phyloP scores from a whole-genome alignment of 2,113 vertebrate species.

The Numida meleagris region DNA sequence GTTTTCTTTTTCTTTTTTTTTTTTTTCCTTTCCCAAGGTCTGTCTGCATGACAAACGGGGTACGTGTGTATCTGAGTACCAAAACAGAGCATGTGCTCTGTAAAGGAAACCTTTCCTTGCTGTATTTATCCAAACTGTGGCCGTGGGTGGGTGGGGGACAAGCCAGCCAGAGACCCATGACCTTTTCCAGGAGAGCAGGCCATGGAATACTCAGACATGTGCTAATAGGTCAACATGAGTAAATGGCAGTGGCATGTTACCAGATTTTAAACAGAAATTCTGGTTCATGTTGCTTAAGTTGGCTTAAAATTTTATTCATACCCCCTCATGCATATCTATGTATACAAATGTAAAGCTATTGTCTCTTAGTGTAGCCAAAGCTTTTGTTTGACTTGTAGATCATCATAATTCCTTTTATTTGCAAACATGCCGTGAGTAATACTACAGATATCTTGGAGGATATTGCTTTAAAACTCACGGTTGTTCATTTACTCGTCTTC shows the following conservation, averaged over 20 bases:
- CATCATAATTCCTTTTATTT: background rate
- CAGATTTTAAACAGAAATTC: background rate
- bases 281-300: background rate
- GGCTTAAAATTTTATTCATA: background rate
- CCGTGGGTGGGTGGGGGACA: background rate
- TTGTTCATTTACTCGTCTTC: background rate
- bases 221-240: background rate
- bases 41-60: constrained; percentile 18
- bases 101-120: constrained; percentile 33
- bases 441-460: background rate
- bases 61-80: background rate
- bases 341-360: background rate
- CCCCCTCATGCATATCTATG: accelerated
- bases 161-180: background rate
- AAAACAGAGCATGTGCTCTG: background rate
- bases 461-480: constrained; percentile 14
- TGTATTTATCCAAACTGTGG: background rate
- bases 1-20: background rate
- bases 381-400: background rate
- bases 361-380: background rate
- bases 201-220: background rate
- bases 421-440: background rate
- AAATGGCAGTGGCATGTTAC: background rate
- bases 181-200: background rate
- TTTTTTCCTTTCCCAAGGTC: background rate